Conservation (phyloP, 2,113 vertebrate species). For the Willisornis vidua region DNA sequence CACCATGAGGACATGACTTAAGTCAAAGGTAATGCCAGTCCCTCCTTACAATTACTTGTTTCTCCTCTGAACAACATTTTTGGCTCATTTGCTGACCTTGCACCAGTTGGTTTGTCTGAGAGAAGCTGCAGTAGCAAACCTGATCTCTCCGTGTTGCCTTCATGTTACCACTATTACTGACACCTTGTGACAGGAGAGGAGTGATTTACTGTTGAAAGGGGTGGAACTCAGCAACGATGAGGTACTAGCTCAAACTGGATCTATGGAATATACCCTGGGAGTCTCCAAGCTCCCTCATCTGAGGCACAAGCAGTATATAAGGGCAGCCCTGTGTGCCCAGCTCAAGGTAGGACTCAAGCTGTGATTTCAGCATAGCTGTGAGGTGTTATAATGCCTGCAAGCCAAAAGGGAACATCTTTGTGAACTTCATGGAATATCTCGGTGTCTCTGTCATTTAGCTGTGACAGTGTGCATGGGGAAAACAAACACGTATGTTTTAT, state of each 20-base stretch:
- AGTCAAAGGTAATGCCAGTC: not conserved
- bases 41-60: not conserved
- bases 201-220: not conserved
- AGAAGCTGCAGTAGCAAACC: constrained; percentile 33
- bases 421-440: not conserved
- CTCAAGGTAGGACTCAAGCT: not conserved
- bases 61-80: not conserved
- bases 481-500: not conserved
- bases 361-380: not conserved
- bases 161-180: not conserved
- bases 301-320: not conserved
- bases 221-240: not conserved
- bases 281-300: not conserved
- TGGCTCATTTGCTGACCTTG: not conserved
- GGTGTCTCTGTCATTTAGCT: not conserved
- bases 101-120: not conserved
- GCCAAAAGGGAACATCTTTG: not conserved
- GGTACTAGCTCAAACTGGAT: not conserved
- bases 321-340: not conserved
- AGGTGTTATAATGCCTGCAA: not conserved
- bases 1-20: not conserved
- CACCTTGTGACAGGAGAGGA: not conserved
- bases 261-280: not conserved
- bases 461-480: not conserved
- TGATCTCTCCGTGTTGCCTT: not conserved